Evolutionary conservation across 2,888 invertebrate species (phyloP), one percentile per base, ranked within the genome.

Genomic region (Drosophila subsilvestris): DNA sequence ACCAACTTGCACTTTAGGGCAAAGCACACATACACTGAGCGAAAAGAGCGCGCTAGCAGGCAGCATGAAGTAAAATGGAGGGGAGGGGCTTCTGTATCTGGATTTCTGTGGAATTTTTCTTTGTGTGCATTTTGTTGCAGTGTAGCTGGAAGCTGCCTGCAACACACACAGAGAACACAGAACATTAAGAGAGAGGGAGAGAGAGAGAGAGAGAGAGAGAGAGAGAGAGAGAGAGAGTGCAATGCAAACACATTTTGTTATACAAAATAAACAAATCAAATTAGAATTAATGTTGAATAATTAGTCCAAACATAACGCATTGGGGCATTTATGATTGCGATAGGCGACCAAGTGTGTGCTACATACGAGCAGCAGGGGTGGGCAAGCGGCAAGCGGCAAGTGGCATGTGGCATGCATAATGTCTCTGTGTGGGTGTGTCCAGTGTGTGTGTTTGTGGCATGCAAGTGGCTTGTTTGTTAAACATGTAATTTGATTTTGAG

Each of bases 261-360:
- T 75, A 75, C 75, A 75, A 71, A 75, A 71, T 70, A 75, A 75
- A 75, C 75, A 75, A 75, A 75, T 75, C 75, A 75, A 75, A 75
- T 75, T 75, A 75, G 74, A 75, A 75, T 75, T 75, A 75, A 63
- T 70, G 63, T 66, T 77, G 77, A 77, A 76, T 76, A 76, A 76
- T 76, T 77, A 70, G 66, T 74, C 62, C 42, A 54, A 77, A 59
- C 75, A 75, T 69, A 75, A 75, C 69, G 63, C 67, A 73, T 73
- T 58, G 74, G 59, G 58, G 58, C 73, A 73, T 72, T 73, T 63
- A 57, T 71, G 70, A 70, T 63, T 70, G 70, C 71, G 49, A 53
- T 49, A 42, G 62, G 37, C 37, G 49, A 60, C 18, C 20, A n/a
- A 49, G n/a, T 42, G 25, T 20, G 22, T 22, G 45, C 47, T 25